Evolutionary conservation across 1,140 invertebrate genomes (phyloP), one percentile per base, ranked within the genome.

Genomic region (Drosophila tsacasi): DNA sequence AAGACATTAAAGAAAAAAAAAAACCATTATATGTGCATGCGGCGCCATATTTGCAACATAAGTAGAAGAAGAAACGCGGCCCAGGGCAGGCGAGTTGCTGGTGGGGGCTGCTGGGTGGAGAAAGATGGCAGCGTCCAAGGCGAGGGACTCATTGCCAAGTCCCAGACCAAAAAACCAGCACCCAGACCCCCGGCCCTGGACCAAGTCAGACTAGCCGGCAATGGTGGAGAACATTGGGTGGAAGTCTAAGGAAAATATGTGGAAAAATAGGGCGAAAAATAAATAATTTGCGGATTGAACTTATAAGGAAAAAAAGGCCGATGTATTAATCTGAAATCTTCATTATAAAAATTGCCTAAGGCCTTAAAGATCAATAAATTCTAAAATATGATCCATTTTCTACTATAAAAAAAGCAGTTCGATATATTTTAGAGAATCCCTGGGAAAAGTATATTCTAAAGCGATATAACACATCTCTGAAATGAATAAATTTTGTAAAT

Each of bases 81-180:
- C 13, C 27, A 35, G 19, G 57, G 15, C 12, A 13, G 40, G 37
- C 49, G 46, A 27, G 23, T 12, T 2, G 19, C 21, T 17, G 25
- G 37, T 17, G 50, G 52, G 15, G 40, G 47, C 37, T 21, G 19
- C 1, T 13, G 44, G 44, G 21, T 13, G n/a, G n/a, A 39, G 46
- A 44, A 68, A 46, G 54, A 74, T 71, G 80, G 42, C 60, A 67
- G 76, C 81, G 74, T 68, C 73, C 82, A 85, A 82, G 83, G 80
- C 62, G 60, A 72, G 46, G 68, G 57, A 60, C 76, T 78, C 81
- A 83, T 80, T 83, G 83, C 83, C 76, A 86, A 73, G 79, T 54
- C 63, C 63, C 72, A 59, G 73, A 47, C 67, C 74, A 46, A 64
- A 30, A 47, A 68, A 25, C n/a, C 32, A 64, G 61, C 50, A 23